Percentiles rank a stretch among this genome's conserved stretches.
phyloP scores from a whole-genome alignment of 2,797 vertebrate species.

The Botia kubotai region DNA sequence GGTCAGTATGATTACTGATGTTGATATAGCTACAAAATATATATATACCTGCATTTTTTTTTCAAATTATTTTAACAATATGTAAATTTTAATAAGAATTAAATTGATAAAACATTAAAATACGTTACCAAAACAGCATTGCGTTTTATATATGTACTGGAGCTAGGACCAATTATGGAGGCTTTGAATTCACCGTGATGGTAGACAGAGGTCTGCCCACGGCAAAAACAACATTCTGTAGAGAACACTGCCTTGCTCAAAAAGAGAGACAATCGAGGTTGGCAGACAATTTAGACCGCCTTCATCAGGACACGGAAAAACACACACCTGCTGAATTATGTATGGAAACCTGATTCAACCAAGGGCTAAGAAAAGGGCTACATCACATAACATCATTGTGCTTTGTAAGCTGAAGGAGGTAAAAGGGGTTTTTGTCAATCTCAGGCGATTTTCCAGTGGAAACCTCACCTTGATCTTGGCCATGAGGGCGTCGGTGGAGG shows the following conservation, averaged over 20 bases:
- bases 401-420: conserved; percentile 34
- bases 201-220: neutral
- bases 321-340: conserved; percentile 8
- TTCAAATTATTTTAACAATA: too few species aligned
- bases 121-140: neutral
- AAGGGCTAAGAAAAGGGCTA: conserved; percentile 29
- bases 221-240: neutral
- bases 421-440: conserved; percentile 33
- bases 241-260: neutral
- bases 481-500: conserved; percentile 85
- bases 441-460: conserved; percentile 6
- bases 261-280: conserved; percentile 15
- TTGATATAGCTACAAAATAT: too few species aligned
- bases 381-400: conserved; percentile 34
- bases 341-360: conserved; percentile 25
- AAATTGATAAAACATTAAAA: neutral
- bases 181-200: neutral
- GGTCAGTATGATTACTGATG: too few species aligned
- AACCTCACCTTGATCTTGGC: conserved; percentile 89
- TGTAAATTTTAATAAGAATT: too few species aligned
- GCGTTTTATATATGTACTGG: neutral
- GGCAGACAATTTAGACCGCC: conserved; percentile 33
- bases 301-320: conserved; percentile 42
- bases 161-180: neutral
- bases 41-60: too few species aligned